Evolutionary conservation across 2,113 vertebrate genomes (phyloP).

Genomic region (Epinephelus moara): DNA sequence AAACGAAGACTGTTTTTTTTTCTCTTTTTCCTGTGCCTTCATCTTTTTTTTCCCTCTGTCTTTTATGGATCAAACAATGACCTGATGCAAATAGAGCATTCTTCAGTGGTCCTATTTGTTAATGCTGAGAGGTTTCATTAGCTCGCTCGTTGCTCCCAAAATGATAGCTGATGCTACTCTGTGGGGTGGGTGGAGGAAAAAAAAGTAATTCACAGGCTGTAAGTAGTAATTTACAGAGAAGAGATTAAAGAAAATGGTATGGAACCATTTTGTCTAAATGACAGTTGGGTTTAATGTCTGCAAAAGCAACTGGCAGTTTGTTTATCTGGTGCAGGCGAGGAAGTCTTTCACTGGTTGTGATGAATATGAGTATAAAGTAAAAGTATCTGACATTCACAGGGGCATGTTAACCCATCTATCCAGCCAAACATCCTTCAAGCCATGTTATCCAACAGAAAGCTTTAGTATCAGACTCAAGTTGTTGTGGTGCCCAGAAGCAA

Average conservation of each 20-base stretch:
- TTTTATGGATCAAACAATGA: conserved; percentile 76
- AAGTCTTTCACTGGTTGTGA: conserved; percentile 6
- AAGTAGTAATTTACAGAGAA: conserved; percentile 70
- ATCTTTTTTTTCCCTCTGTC: conserved; percentile 40
- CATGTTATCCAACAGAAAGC: conserved; percentile 8
- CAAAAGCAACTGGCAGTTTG: conserved; percentile 36
- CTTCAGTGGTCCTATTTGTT: conserved; percentile 71
- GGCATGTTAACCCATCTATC: conserved; percentile 24
- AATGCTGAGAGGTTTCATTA: conserved; percentile 77
- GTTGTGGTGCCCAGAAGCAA: conserved; percentile 28
- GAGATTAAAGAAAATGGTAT: conserved; percentile 71
- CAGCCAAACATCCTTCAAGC: conserved; percentile 15
- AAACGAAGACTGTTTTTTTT: conserved; percentile 62
- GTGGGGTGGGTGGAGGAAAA: conserved; percentile 4
- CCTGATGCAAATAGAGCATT: conserved; percentile 70
- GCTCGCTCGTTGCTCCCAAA: conserved; percentile 67
- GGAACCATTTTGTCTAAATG: conserved; percentile 66
- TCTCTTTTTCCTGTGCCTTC: conserved; percentile 4
- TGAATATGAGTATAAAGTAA: conserved; percentile 19
- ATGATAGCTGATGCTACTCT: conserved; percentile 63
- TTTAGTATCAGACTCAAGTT: conserved; percentile 17
- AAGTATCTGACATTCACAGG: conserved; percentile 5
- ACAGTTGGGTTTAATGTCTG: conserved; percentile 63
- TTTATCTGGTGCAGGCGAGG: conserved; percentile 33
- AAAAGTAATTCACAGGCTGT: conserved; percentile 59